Conservation (phyloP, 1,140 invertebrate species). For the Dermatophagoides farinae region DNA sequence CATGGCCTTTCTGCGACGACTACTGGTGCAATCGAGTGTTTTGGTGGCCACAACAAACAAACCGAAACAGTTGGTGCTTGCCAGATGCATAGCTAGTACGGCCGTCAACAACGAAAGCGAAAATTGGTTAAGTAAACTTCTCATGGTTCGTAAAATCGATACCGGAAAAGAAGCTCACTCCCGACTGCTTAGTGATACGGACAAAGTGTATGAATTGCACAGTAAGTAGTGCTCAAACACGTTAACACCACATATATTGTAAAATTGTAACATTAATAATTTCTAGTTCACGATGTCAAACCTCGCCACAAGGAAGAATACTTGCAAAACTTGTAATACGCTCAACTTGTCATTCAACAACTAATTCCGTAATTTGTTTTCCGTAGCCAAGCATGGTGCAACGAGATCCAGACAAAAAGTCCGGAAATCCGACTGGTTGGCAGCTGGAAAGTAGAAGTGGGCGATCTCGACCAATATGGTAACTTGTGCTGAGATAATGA, state of each 20-base stretch:
- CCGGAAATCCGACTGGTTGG: conserved; percentile 26
- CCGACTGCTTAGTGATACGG: conserved; percentile 63
- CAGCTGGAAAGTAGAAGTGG: conserved; percentile 55
- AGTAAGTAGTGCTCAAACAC: conserved; percentile 27
- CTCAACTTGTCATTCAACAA: conserved; percentile 11
- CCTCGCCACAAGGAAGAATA: conserved; percentile 66
- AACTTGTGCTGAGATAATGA: conserved; percentile 14
- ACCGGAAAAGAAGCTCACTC: conserved; percentile 87
- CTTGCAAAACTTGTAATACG: conserved; percentile 59
- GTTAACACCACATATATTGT: too few relatives aligned
- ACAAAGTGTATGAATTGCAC: conserved; percentile 77
- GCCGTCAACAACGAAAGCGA: conserved; percentile 26
- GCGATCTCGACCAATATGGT: conserved; percentile 84
- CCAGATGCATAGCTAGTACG: background rate
- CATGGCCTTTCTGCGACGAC: background rate
- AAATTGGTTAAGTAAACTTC: conserved; percentile 68
- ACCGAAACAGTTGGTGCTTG: too few relatives aligned
- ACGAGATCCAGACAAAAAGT: conserved; percentile 50
- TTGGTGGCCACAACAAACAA: too few relatives aligned
- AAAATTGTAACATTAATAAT: background rate
- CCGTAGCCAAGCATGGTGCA: conserved; percentile 52
- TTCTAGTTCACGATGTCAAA: conserved; percentile 59
- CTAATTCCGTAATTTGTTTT: background rate
- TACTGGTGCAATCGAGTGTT: too few relatives aligned
- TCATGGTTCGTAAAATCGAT: conserved; percentile 63